Evolutionary conservation across 2,888 invertebrate genomes (phyloP).

Genomic region (Cancer borealis): DNA sequence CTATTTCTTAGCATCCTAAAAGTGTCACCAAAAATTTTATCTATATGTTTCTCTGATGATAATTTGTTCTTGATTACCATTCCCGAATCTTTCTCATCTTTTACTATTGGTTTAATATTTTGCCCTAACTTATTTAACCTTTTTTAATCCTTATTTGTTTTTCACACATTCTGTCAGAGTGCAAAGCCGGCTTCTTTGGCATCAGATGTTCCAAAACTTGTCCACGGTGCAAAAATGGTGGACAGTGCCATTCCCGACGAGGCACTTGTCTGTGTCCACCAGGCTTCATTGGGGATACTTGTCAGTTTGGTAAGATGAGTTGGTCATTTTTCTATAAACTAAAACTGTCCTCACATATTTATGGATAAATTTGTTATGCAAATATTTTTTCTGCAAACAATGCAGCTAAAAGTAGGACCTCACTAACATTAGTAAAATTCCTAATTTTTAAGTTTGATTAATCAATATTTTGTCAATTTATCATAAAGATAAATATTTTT

Average conservation of each 20-base stretch:
- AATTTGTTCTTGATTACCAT: no score
- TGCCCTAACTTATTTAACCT: background rate
- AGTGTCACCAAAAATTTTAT: no score
- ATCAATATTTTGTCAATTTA: no score
- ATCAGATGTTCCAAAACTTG: background rate
- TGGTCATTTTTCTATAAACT: background rate
- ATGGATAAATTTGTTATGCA: background rate
- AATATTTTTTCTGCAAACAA: background rate
- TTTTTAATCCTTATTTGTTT: background rate
- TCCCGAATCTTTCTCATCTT: background rate
- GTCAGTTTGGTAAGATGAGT: conserved; percentile 57
- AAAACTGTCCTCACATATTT: background rate
- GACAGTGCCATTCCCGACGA: conserved; percentile 52
- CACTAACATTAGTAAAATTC: background rate
- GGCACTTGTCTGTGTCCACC: conserved; percentile 67
- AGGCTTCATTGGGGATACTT: conserved; percentile 56
- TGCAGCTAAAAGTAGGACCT: background rate
- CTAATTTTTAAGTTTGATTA: no score
- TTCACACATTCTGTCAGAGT: conserved; percentile 2
- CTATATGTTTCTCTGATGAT: no score
- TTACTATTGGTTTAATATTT: background rate
- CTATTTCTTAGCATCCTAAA: background rate
- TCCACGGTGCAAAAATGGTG: conserved; percentile 56
- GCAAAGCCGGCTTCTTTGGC: conserved; percentile 45
- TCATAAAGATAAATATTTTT: no score